Evolutionary conservation across 2,888 invertebrate species (phyloP).

Genomic region (Penaeus monodon): DNA sequence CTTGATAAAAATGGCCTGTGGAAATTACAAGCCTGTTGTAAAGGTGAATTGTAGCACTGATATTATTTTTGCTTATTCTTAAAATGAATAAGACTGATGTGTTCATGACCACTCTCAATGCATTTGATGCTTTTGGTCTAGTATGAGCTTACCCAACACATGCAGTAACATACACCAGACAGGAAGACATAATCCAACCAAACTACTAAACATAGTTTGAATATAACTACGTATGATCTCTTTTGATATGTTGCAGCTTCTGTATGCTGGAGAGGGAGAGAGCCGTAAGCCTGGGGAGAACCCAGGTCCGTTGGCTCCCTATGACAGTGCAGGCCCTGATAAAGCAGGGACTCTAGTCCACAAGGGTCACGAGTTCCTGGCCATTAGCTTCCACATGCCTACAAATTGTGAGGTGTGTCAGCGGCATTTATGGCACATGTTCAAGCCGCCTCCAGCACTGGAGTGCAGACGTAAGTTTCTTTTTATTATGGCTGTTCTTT

Average conservation of each 20-base stretch:
- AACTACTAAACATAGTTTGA: no score
- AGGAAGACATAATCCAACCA: no score
- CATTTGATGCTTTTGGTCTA: no score
- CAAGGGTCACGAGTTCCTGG: slow-evolving; percentile 95
- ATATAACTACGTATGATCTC: slow-evolving; percentile 6
- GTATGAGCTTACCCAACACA: no score
- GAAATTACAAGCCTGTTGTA: no score
- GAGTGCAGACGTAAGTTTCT: slow-evolving; percentile 87
- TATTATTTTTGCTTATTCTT: no score
- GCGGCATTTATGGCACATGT: slow-evolving; percentile 96
- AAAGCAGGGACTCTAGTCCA: slow-evolving; percentile 74
- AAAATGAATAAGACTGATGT: no score
- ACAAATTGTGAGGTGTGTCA: slow-evolving; percentile 98
- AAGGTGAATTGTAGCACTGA: no score
- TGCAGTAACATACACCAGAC: no score
- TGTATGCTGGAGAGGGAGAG: slow-evolving; percentile 97
- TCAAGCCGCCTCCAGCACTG: slow-evolving; percentile 95
- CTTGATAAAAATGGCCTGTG: no score
- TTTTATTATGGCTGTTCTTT: background rate
- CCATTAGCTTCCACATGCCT: slow-evolving; percentile 97
- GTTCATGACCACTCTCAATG: no score
- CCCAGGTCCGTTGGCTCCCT: slow-evolving; percentile 56
- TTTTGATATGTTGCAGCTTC: slow-evolving; percentile 75
- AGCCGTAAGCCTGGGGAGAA: slow-evolving; percentile 71
- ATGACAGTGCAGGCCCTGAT: slow-evolving; percentile 44